Conservation (phyloP, 2,888 invertebrate genomes). For the Tetragnatha montana region DNA sequence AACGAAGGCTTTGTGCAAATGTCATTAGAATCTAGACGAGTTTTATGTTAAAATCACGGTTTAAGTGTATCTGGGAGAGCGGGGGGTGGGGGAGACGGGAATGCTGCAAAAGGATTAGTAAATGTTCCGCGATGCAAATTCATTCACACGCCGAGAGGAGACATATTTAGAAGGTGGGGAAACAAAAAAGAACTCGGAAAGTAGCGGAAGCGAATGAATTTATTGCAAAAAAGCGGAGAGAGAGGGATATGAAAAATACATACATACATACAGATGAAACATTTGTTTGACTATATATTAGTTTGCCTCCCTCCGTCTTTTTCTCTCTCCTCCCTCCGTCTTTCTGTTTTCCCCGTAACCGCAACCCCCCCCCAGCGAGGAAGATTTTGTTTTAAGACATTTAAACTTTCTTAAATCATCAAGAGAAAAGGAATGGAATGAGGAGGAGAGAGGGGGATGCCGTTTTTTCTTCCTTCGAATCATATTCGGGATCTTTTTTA, state of each 20-base stretch:
- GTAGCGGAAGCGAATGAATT: constrained; percentile 69
- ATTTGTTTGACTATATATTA: constrained; percentile 70
- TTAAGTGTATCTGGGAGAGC: constrained; percentile 41
- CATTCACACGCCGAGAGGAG: constrained; percentile 58
- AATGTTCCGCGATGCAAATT: constrained; percentile 66
- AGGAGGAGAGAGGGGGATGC: constrained; percentile 38
- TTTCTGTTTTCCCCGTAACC: constrained; percentile 31
- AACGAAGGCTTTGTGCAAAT: constrained; percentile 66
- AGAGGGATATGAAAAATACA: constrained; percentile 64
- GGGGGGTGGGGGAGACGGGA: constrained; percentile 16
- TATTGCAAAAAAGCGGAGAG: constrained; percentile 63
- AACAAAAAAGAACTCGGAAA: constrained; percentile 47
- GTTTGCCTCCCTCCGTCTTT: constrained; percentile 54
- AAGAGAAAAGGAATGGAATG: constrained; percentile 14
- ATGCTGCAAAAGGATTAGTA: constrained; percentile 70
- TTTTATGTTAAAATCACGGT: constrained; percentile 70
- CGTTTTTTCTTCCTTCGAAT: constrained; percentile 55
- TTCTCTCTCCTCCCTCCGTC: neutral
- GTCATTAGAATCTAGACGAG: constrained; percentile 71
- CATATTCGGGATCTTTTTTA: constrained; percentile 63
- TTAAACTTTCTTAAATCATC: constrained; percentile 70
- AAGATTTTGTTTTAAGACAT: constrained; percentile 69
- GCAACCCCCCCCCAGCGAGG: constrained; percentile 14
- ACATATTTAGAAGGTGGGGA: constrained; percentile 46
- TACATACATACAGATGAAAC: constrained; percentile 60